These are phyloP conservation scores for Drosophila subpulchrella DNA, from an alignment of 1,140 invertebrate genomes.

Conservation along the genomic window DNA sequence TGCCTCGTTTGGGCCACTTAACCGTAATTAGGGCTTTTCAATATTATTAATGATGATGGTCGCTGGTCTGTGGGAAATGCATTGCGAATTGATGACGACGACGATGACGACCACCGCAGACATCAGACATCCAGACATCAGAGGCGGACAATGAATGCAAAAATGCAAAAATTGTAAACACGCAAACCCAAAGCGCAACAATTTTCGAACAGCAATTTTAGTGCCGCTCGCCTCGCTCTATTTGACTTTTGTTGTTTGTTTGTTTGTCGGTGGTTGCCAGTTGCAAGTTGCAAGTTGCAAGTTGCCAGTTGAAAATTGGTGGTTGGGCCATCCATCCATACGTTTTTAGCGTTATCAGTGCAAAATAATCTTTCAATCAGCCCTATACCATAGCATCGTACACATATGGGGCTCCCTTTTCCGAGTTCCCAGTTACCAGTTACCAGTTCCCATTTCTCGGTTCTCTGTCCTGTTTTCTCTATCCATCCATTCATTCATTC, in stretches of 20 bases:
- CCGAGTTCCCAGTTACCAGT: not conserved
- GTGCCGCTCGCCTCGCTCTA: constrained; percentile 65
- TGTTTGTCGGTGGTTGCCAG: constrained; percentile 19
- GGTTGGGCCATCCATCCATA: constrained; percentile 71
- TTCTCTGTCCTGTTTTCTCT: constrained; percentile 23
- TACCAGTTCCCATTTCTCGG: not conserved
- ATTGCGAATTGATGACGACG: constrained; percentile 71
- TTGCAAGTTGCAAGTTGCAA: constrained; percentile 5
- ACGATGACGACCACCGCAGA: constrained; percentile 9
- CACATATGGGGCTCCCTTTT: constrained; percentile 5
- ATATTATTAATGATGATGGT: constrained; percentile 83
- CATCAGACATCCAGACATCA: not conserved
- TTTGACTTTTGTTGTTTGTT: constrained; percentile 68
- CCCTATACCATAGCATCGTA: constrained; percentile 44
- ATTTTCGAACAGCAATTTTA: constrained; percentile 79
- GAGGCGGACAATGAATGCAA: constrained; percentile 68
- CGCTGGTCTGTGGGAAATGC: constrained; percentile 77
- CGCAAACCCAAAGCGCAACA: constrained; percentile 80
- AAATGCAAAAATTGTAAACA: constrained; percentile 67
- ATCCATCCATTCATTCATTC: not conserved
- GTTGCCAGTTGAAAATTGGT: not conserved
- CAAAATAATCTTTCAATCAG: constrained; percentile 83
- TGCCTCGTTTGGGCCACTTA: constrained; percentile 77
- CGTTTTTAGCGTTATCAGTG: constrained; percentile 83
- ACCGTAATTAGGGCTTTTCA: constrained; percentile 82